Evolutionary conservation across 2,888 invertebrate genomes (phyloP), one percentile per base, ranked within the genome.

Genomic region (Drosophila formosana): DNA sequence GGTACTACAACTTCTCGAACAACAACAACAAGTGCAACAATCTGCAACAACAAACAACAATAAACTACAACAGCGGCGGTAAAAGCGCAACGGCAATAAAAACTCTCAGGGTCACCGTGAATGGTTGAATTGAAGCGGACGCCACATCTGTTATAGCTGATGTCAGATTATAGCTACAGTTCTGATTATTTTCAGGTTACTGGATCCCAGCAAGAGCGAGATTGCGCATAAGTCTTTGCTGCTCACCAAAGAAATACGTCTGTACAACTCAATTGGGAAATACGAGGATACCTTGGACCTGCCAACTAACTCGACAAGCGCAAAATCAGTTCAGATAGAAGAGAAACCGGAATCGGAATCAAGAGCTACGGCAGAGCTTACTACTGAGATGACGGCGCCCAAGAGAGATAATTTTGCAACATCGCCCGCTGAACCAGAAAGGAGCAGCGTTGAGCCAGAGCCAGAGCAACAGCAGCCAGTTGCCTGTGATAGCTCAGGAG

Each of bases 161-260:
- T 45, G 9, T 41, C 39, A 30, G 57, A 9, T 32, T 70, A 34
- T 66, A 30, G 53, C 45, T 75, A 78, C 9, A 75, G n/a, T 60
- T 60, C 1, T 9, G 9, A 25, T 66, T 69, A 68, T 75, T 79
- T 84, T 28, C 76, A 92, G 91, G 80, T 88, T 91, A 52, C 71
- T 84, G 68, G 89, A 89, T 69, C 88, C 89, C 43, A 81, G 84
- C 53, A 90, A 88, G 68, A 60, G 72, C 46, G 80, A 81, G 56
- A 92, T 92, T 47, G 66, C 56, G 11, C 74, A 69, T 3, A 91
- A 91, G 69, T 87, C 89, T 0, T 83, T 80, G 61, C 78, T 82
- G 60, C 80, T 92, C 47, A 90, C 91, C 34, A 65, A 80, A 39
- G 89, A 91, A 72, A 92, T 92, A 41, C 91, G 91, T 66, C 55